Evolutionary conservation across 1,140 invertebrate genomes (phyloP).

Genomic region (Tetragnatha versicolor): DNA sequence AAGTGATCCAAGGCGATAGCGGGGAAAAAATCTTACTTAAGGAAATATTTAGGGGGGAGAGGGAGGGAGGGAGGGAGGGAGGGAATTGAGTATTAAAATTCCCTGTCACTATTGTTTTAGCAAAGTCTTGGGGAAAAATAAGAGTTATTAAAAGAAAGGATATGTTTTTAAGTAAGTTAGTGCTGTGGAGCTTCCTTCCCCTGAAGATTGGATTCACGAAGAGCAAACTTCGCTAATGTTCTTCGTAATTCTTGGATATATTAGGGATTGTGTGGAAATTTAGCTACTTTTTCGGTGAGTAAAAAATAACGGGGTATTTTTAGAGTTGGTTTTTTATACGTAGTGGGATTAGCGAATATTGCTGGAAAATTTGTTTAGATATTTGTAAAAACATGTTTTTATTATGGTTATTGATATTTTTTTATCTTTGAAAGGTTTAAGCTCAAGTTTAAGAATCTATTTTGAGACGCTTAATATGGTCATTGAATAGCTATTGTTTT

Average conservation of each 20-base stretch:
- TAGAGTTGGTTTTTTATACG: no score
- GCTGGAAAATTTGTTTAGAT: no score
- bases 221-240: slow-evolving; percentile 17
- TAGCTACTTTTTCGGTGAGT: no score
- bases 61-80: background rate
- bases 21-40: slow-evolving; percentile 4
- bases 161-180: slow-evolving; percentile 48
- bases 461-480: no score
- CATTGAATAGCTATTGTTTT: no score
- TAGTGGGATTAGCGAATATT: no score
- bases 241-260: background rate
- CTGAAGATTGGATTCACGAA: slow-evolving; percentile 17
- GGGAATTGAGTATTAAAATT: slow-evolving; percentile 50
- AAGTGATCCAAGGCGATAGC: slow-evolving; percentile 19
- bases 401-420: no score
- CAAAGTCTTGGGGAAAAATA: slow-evolving; percentile 34
- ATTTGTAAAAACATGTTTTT: no score
- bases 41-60: background rate
- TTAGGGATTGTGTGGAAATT: slow-evolving; percentile 12
- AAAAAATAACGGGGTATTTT: no score
- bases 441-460: no score
- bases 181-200: background rate
- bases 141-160: slow-evolving; percentile 50
- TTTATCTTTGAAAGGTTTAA: no score
- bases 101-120: slow-evolving; percentile 54